A percentile compares a stretch with the other conserved stretches of the same genome.
These are phyloP conservation scores for Frankliniella fusca DNA, from an alignment of 2,888 invertebrate genomes.

Conservation along the genomic window DNA sequence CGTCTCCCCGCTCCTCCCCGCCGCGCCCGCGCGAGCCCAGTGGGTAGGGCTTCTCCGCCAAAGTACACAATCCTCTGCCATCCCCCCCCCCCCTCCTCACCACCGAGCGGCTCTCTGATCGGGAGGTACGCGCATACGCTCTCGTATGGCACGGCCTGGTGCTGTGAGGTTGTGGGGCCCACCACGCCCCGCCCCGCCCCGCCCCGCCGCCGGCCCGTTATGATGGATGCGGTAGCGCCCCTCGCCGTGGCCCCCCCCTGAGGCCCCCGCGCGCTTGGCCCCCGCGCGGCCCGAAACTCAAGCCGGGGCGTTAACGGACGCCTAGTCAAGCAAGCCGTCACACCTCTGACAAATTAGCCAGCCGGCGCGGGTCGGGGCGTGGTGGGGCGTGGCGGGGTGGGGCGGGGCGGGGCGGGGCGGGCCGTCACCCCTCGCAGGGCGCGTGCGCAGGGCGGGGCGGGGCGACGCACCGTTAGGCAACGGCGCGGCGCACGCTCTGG, in stretches of 20 bases:
- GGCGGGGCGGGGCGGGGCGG: neutral
- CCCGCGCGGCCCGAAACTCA: neutral
- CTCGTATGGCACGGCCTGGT: too few species aligned
- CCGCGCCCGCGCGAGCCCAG: neutral
- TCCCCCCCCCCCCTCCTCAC: too few species aligned
- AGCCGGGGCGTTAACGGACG: slow-evolving; percentile 16
- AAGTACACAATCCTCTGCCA: too few species aligned
- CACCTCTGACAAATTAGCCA: slow-evolving; percentile 8
- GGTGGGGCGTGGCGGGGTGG: neutral
- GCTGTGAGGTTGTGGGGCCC: neutral
- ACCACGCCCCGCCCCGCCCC: neutral
- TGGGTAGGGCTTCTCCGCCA: too few species aligned
- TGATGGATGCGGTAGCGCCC: slow-evolving; percentile 5
- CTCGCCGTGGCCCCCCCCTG: neutral
- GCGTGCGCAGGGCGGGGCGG: neutral
- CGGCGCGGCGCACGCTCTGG: too few species aligned
- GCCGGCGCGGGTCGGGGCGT: neutral
- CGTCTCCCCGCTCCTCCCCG: neutral
- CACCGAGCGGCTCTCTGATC: too few species aligned
- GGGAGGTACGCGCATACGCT: too few species aligned
- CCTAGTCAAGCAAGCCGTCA: slow-evolving; percentile 17
- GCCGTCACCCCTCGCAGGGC: neutral
- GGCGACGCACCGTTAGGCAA: neutral
- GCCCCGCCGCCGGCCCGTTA: neutral
- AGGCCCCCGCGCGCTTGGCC: neutral